Base-by-base conservation (phyloP, 2,888 invertebrate genomes). In the Ichneumon xanthorius region DNA sequence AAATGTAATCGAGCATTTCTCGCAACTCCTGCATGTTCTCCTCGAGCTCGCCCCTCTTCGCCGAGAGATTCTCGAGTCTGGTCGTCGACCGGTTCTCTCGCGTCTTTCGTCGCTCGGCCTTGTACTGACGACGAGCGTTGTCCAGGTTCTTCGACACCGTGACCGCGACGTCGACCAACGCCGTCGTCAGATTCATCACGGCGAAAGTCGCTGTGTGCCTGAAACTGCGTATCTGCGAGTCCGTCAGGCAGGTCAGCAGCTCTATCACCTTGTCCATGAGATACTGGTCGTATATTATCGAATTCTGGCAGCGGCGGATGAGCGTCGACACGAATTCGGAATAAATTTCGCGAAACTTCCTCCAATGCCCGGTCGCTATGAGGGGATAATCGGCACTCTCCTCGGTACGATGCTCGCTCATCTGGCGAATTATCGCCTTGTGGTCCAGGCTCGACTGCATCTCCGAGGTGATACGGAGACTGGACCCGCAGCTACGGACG, bases 391-490 rank as follows among this genome's bases (percentile, higher is more conserved):
- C 99, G 11, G 98, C 99, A 94, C 98, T 98, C 95, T 99, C 99
- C 97, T 99, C 99, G 94, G 99, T 99, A 95, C 99, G 99, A 94
- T 99, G 99, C 93, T 99, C 99, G 0, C 99, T 99, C 99, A 99
- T 99, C 94, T 98, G 98, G 87, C 99, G 95, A 91, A 99, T 99
- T 88, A 99, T 99, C 37, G 98, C 98, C 0, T 98, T 98, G 94
- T 99, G 99, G 92, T 99, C 99, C 97, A 99, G 98, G 77, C 97
- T 97, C 30, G 97, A 97, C 92, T 97, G 97, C 98, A 99, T 99
- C 91, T 98, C 97, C 1, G 97, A 96, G 0, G 98, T 97, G 80
- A 99, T 97, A 90, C 97, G 96, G 11, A 99, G 99, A 89, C 98
- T 98, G 93, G 99, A 99, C 0, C 99, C 99, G 50, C 99, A 98